These are phyloP conservation scores for Cyprinus carpio DNA, from an alignment of 2,113 vertebrate genomes.

Conservation along the genomic window DNA sequence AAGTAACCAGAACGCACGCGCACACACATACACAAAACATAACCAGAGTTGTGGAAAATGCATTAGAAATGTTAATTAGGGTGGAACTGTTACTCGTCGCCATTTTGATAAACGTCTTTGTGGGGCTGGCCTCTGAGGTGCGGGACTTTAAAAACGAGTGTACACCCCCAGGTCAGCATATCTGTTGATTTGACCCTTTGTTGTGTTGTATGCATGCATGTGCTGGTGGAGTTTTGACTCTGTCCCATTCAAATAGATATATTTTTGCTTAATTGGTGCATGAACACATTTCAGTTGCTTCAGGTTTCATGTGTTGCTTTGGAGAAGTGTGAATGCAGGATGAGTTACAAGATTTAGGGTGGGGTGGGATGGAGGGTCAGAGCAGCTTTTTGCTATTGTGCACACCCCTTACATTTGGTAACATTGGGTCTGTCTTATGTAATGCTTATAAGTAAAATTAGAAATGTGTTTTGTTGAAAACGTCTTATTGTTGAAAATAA, in stretches of 20 bases:
- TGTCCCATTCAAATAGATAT: neutral
- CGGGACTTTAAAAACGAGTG: neutral
- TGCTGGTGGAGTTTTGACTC: neutral
- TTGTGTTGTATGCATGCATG: neutral
- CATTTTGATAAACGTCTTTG: conserved; percentile 46
- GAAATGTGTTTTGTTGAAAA: neutral
- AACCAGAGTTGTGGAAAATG: conserved; percentile 17
- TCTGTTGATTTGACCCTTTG: neutral
- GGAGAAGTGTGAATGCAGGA: neutral
- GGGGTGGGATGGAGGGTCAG: conserved; percentile 2
- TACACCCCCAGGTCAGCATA: conserved; percentile 16
- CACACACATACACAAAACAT: neutral
- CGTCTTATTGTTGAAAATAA: neutral
- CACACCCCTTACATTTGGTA: neutral
- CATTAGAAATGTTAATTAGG: conserved; percentile 43
- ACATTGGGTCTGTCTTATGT: conserved; percentile 13
- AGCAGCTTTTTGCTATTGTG: conserved; percentile 25
- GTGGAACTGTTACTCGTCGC: conserved; percentile 37
- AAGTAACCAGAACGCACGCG: neutral
- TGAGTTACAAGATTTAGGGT: neutral
- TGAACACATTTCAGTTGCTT: neutral
- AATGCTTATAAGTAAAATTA: conserved; percentile 17
- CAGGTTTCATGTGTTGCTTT: neutral
- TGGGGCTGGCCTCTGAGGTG: conserved; percentile 12
- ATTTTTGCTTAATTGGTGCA: neutral